Conservation (phyloP, 2,113 vertebrate species). For the Neoarius graeffei region DNA sequence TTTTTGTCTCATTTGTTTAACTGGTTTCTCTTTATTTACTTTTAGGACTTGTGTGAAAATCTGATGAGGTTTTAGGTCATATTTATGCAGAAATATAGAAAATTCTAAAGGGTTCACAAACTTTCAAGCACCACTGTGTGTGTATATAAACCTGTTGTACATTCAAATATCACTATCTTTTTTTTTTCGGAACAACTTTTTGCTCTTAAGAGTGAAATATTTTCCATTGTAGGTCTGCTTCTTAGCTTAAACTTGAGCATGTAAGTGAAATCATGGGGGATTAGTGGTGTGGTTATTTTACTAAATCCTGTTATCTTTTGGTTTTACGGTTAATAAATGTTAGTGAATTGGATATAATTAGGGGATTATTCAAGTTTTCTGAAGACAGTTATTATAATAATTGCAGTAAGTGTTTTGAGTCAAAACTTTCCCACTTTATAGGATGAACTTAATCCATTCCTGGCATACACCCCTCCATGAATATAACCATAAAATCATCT, state of each 20-base stretch:
- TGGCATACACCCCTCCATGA: not conserved
- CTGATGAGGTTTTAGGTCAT: too few species aligned
- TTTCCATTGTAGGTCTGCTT: not conserved
- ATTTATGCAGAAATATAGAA: too few species aligned
- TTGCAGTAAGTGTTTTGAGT: not conserved
- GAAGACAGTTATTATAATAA: conserved; percentile 14
- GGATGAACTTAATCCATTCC: conserved; percentile 3
- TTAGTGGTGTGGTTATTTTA: not conserved
- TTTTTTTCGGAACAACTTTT: not conserved
- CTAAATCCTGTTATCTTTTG: not conserved
- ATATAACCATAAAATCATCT: conserved; percentile 31
- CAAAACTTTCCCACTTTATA: not conserved
- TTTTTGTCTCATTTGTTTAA: too few species aligned
- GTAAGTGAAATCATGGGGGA: not conserved
- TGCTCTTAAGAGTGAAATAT: not conserved
- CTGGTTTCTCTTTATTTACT: too few species aligned
- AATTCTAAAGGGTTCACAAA: too few species aligned
- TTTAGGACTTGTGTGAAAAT: too few species aligned
- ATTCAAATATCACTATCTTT: not conserved
- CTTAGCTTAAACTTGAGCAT: not conserved
- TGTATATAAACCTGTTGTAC: not conserved
- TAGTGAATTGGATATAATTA: not conserved
- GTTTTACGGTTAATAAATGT: conserved; percentile 21
- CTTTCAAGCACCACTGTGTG: too few species aligned
- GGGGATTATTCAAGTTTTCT: not conserved